Conservation (phyloP, 2,113 vertebrate genomes). For the Scomber japonicus region DNA sequence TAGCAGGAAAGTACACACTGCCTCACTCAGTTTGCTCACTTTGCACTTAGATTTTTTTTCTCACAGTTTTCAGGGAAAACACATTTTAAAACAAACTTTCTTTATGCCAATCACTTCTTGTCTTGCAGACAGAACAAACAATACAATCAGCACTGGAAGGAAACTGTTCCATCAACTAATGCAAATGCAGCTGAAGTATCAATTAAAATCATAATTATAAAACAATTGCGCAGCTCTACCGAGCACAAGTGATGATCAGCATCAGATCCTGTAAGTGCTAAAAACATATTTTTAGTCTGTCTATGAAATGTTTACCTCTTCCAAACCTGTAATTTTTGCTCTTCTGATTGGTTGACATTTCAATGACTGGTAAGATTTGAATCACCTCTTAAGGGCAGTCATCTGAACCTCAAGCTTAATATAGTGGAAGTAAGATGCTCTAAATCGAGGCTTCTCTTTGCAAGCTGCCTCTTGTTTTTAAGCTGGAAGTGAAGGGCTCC, state of each 20-base stretch:
- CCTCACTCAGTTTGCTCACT: no score
- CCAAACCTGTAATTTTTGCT: conserved; percentile 34
- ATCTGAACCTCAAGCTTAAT: conserved; percentile 48
- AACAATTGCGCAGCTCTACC: no score
- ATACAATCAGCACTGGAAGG: no score
- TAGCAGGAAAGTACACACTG: neutral
- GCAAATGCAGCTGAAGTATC: no score
- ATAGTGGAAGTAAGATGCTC: conserved; percentile 29
- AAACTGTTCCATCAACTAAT: no score
- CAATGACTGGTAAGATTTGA: conserved; percentile 19
- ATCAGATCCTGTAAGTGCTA: neutral
- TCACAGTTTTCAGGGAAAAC: no score
- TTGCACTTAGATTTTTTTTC: no score
- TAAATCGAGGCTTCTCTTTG: neutral
- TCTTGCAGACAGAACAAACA: neutral
- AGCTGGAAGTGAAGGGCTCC: neutral
- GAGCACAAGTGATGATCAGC: neutral
- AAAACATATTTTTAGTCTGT: conserved; percentile 30
- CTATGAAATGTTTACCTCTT: conserved; percentile 27
- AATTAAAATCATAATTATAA: no score
- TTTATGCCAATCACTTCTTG: neutral
- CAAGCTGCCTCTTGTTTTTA: conserved; percentile 18
- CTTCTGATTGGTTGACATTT: conserved; percentile 54
- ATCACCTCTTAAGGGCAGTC: conserved; percentile 30
- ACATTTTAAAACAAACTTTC: no score